These are phyloP conservation scores for Catalaphyllia jardinei DNA, from an alignment of 64 coral and sea anemone genomes.

Conservation along the genomic window DNA sequence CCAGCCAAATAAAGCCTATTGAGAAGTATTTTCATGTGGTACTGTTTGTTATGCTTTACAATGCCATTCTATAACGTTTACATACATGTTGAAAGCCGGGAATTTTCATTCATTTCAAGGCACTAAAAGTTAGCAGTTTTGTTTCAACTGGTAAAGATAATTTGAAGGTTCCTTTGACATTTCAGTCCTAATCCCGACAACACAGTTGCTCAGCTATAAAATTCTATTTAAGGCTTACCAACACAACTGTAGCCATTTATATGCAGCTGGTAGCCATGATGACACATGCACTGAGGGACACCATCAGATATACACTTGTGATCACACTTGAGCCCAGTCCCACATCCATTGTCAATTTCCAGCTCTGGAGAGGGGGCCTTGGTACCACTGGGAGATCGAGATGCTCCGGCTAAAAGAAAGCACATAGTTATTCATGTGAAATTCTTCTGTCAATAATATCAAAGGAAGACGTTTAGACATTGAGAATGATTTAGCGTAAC, in stretches of 20 bases:
- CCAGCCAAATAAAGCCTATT: not conserved
- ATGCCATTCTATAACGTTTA: no score
- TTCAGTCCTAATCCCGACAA: no score
- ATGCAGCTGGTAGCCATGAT: slow-evolving; percentile 69
- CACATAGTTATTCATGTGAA: not conserved
- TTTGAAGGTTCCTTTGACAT: no score
- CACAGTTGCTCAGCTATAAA: no score
- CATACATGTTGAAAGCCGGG: no score
- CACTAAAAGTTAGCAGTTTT: no score
- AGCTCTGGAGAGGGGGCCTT: slow-evolving; percentile 15
- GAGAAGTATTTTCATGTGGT: not conserved
- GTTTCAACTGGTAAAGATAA: no score
- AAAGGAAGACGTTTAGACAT: not conserved
- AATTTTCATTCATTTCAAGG: no score
- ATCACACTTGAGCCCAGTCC: slow-evolving; percentile 79
- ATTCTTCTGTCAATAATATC: not conserved
- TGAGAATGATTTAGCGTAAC: not conserved
- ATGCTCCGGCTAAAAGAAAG: slow-evolving; percentile 1
- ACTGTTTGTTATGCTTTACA: no score
- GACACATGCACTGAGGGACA: slow-evolving; percentile 60
- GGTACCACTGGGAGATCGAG: slow-evolving; percentile 41
- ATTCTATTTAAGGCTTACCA: slow-evolving; percentile 27
- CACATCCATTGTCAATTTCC: slow-evolving; percentile 7
- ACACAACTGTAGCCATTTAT: slow-evolving; percentile 81
- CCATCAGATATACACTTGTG: slow-evolving; percentile 65